Conservation (phyloP, 1,140 invertebrate genomes). For the Maniola jurtina region DNA sequence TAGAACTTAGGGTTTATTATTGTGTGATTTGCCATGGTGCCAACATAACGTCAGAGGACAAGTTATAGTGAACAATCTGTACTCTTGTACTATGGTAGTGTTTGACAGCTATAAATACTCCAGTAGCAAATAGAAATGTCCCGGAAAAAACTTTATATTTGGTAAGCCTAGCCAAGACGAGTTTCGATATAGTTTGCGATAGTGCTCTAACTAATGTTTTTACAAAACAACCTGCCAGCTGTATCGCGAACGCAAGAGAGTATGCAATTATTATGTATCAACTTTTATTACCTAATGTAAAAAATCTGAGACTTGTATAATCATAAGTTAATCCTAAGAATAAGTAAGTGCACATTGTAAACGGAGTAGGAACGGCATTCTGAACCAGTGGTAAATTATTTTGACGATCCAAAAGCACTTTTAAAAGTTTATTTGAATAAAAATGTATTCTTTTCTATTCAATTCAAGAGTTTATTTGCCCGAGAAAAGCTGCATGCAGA, state of each 20-base stretch:
- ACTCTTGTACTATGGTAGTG: no score
- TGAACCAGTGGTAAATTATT: no score
- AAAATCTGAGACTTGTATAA: not conserved
- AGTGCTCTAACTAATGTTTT: constrained; percentile 27
- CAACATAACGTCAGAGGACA: no score
- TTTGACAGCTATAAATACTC: no score
- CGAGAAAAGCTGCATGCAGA: not conserved
- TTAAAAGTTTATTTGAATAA: no score
- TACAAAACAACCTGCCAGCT: constrained; percentile 29
- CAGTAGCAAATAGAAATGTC: not conserved
- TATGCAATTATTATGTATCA: constrained; percentile 5
- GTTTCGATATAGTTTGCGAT: constrained; percentile 34
- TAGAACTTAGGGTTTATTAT: no score
- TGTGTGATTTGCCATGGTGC: no score
- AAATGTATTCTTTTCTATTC: no score
- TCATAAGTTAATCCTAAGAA: not conserved
- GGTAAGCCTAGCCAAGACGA: constrained; percentile 23
- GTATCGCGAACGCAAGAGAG: constrained; percentile 24
- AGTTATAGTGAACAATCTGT: no score
- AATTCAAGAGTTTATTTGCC: not conserved
- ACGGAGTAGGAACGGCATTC: no score
- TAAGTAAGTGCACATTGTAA: not conserved
- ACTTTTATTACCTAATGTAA: constrained; percentile 2
- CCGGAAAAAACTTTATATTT: not conserved
- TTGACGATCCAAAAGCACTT: no score